Conservation (phyloP, 1,140 invertebrate species). For the Coptotermes formosanus region DNA sequence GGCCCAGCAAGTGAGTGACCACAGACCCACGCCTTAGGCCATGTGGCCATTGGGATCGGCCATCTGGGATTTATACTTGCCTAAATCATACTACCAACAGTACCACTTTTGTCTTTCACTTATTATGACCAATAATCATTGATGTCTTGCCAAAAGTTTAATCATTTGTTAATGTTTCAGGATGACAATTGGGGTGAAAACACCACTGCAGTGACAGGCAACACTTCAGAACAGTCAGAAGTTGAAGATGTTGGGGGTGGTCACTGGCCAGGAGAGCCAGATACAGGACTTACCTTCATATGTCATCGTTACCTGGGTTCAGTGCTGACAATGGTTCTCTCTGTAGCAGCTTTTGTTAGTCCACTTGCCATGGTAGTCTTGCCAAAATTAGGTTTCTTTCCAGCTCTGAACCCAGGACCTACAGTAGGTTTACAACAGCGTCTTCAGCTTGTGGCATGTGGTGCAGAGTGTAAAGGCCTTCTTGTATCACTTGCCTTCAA, state of each 20-base stretch:
- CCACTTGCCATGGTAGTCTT: conserved; percentile 92
- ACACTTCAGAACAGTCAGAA: conserved; percentile 91
- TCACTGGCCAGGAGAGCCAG: conserved; percentile 73
- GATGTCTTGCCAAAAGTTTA: not conserved
- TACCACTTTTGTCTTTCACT: too few relatives aligned
- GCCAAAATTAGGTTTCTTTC: conserved; percentile 83
- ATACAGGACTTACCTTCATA: conserved; percentile 67
- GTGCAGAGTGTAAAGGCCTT: conserved; percentile 85
- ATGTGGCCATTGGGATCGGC: too few relatives aligned
- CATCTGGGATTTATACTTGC: too few relatives aligned
- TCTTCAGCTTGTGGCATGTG: conserved; percentile 64
- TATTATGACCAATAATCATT: too few relatives aligned
- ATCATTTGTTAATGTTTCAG: conserved; percentile 48
- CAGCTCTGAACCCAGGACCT: conserved; percentile 52
- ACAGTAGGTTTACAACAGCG: conserved; percentile 55
- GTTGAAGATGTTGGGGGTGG: conserved; percentile 79
- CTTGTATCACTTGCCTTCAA: conserved; percentile 90
- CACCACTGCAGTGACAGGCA: conserved; percentile 94
- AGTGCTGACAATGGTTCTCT: conserved; percentile 72
- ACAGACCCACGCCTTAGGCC: too few relatives aligned
- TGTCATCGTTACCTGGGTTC: conserved; percentile 79
- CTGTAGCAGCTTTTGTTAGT: conserved; percentile 81
- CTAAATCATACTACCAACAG: too few relatives aligned
- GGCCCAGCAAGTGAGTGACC: too few relatives aligned
- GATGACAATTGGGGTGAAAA: conserved; percentile 99